phyloP scores from a whole-genome alignment of 2,888 invertebrate genomes.

The Perizoma affinitatum region DNA sequence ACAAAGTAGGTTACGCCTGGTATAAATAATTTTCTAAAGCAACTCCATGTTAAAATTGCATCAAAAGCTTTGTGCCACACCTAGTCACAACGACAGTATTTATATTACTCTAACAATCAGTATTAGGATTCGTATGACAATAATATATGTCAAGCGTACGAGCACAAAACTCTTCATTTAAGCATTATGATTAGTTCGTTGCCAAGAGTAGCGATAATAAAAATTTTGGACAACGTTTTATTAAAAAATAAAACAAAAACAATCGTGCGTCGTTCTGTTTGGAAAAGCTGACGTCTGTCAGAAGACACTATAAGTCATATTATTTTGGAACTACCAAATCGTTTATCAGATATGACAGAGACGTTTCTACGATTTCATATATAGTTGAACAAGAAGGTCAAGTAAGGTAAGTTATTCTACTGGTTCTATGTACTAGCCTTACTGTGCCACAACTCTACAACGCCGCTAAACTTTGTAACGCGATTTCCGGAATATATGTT shows the following conservation, averaged over 20 bases:
- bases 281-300: too few species aligned
- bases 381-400: not conserved
- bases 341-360: too few species aligned
- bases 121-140: not conserved
- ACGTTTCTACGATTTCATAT: too few species aligned
- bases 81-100: constrained; percentile 32
- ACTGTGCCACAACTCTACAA: constrained; percentile 30
- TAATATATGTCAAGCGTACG: not conserved
- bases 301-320: too few species aligned
- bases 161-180: too few species aligned
- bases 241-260: too few species aligned
- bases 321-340: too few species aligned
- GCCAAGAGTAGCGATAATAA: too few species aligned
- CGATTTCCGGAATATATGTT: constrained; percentile 44
- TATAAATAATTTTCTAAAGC: constrained; percentile 45
- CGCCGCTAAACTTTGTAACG: constrained; percentile 44
- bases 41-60: constrained; percentile 48
- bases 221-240: too few species aligned
- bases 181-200: too few species aligned
- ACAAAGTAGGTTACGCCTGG: constrained; percentile 45
- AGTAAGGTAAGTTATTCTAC: not conserved
- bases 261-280: too few species aligned
- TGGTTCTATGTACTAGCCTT: not conserved
- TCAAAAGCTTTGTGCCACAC: constrained; percentile 50
- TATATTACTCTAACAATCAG: not conserved